A percentile compares a stretch with the other conserved stretches of the same genome.
Evolutionary conservation across 2,113 vertebrate genomes (phyloP).

Genomic region (Menura novaehollandiae): DNA sequence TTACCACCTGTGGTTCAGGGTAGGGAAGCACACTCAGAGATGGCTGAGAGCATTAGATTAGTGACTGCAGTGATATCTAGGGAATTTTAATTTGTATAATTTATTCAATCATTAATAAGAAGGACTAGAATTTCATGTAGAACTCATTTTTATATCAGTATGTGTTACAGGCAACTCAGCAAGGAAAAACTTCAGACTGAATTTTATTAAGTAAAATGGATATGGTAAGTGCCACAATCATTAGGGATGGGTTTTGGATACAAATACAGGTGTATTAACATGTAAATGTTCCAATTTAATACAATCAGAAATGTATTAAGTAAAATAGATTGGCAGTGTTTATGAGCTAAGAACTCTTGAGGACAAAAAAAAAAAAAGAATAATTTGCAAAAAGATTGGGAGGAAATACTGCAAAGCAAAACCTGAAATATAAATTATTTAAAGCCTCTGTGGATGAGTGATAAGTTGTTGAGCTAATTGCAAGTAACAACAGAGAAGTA

Average conservation of each 20-base stretch:
- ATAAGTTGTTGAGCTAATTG: slow-evolving; percentile 32
- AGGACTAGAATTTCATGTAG: slow-evolving; percentile 21
- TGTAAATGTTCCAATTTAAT: slow-evolving; percentile 47
- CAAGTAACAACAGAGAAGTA: neutral
- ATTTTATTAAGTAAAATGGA: slow-evolving; percentile 51
- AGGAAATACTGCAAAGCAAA: neutral
- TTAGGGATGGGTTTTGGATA: slow-evolving; percentile 36
- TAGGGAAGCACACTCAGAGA: slow-evolving; percentile 29
- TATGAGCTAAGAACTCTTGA: slow-evolving; percentile 29
- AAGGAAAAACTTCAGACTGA: slow-evolving; percentile 50
- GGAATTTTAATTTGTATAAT: slow-evolving; percentile 65
- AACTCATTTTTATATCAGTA: slow-evolving; percentile 50
- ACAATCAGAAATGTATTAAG: slow-evolving; percentile 41
- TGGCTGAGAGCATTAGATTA: slow-evolving; percentile 53
- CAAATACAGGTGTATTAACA: slow-evolving; percentile 51
- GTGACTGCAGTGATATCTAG: slow-evolving; percentile 24
- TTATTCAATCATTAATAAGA: slow-evolving; percentile 54
- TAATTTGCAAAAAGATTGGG: neutral
- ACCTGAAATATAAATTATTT: slow-evolving; percentile 3
- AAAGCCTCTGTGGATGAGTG: slow-evolving; percentile 13
- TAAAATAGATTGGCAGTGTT: slow-evolving; percentile 46
- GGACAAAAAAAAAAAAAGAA: neutral
- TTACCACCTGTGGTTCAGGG: slow-evolving; percentile 39
- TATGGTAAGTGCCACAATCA: slow-evolving; percentile 14
- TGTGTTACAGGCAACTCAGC: slow-evolving; percentile 38